Percentiles rank a stretch among this genome's conserved stretches.
Evolutionary conservation across 2,113 vertebrate species (phyloP).

Genomic region (Barnardius zonarius): DNA sequence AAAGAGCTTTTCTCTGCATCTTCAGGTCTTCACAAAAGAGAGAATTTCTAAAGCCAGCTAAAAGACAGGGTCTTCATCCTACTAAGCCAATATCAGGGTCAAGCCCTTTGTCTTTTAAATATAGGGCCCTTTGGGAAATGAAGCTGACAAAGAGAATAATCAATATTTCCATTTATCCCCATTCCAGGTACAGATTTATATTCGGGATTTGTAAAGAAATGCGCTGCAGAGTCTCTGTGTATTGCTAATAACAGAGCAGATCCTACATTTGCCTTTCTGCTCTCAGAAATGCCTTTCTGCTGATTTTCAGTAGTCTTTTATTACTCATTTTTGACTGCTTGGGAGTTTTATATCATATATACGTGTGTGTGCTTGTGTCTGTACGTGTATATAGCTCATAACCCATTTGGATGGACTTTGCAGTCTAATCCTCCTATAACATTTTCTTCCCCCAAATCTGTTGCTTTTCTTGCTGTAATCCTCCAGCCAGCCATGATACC

Average conservation of each 20-base stretch:
- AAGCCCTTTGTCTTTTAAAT: not conserved
- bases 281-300: not conserved
- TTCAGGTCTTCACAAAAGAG: not conserved
- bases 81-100: not conserved
- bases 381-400: not conserved
- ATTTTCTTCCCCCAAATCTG: not conserved
- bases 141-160: not conserved
- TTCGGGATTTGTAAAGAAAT: rapidly evolving
- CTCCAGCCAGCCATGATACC: not conserved
- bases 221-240: not conserved
- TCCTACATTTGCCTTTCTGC: not conserved
- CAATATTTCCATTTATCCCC: not conserved
- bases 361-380: not conserved
- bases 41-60: not conserved
- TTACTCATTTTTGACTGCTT: not conserved
- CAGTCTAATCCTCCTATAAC: not conserved
- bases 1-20: not conserved
- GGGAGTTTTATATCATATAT: not conserved
- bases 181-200: not conserved
- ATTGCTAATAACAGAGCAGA: not conserved
- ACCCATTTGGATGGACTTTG: not conserved
- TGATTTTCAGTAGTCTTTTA: not conserved
- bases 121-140: not conserved
- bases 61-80: not conserved
- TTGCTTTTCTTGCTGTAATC: not conserved